Percentiles rank a stretch among this genome's conserved stretches.
Conservation (phyloP, 2,888 invertebrate species). For the Chrysotoxum bicinctum region DNA sequence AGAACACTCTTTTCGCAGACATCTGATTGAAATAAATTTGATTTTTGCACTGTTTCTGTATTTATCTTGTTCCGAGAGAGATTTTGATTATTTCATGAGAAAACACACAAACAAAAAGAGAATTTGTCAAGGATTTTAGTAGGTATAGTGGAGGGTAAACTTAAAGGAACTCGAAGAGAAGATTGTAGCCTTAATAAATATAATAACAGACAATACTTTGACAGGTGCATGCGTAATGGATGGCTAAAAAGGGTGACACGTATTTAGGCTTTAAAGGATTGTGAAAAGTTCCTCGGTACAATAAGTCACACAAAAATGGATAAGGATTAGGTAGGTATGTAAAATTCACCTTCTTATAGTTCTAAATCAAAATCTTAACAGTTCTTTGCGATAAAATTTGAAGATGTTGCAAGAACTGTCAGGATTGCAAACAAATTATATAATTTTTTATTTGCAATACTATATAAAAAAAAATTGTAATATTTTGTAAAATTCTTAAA, state of each 20-base stretch:
- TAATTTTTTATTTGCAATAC: too few species aligned
- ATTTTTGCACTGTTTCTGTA: conserved; percentile 56
- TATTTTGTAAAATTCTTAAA: too few species aligned
- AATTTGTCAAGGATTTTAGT: conserved; percentile 39
- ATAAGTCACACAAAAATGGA: background rate
- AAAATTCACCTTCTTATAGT: too few species aligned
- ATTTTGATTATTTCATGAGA: background rate
- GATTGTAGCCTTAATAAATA: background rate
- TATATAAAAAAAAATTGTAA: too few species aligned
- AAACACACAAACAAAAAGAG: conserved; percentile 5
- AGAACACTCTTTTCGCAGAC: conserved; percentile 32
- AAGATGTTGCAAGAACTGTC: too few species aligned
- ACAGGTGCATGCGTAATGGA: conserved; percentile 20
- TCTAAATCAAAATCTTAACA: too few species aligned
- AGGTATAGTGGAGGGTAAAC: background rate
- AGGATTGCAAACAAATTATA: too few species aligned
- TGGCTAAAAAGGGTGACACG: background rate
- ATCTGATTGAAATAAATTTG: conserved; percentile 53
- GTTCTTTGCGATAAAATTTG: too few species aligned
- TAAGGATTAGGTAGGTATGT: too few species aligned
- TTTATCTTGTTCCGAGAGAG: conserved; percentile 7
- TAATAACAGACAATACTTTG: background rate
- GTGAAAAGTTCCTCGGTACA: background rate
- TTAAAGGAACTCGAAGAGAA: background rate
- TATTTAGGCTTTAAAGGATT: background rate